Percentiles rank a stretch among this genome's conserved stretches.
phyloP scores from a whole-genome alignment of 2,888 invertebrate species.

The Gastracanthus pulcherrimus region DNA sequence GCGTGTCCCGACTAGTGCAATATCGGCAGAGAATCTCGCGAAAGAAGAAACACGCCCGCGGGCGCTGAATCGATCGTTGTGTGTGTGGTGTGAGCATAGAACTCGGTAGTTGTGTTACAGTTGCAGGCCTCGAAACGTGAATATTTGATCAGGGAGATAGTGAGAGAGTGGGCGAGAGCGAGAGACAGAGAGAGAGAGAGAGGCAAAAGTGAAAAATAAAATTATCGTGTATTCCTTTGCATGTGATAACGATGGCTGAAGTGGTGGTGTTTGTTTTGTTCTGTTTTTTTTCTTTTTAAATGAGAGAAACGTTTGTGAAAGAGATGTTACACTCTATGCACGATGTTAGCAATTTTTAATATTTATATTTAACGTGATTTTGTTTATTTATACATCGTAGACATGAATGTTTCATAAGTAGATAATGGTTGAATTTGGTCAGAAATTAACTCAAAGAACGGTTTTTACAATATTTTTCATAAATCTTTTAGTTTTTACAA shows the following conservation, averaged over 20 bases:
- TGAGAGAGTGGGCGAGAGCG: not conserved
- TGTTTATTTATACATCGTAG: no score
- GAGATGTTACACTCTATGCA: not conserved
- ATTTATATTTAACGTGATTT: no score
- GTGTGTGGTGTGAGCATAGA: not conserved
- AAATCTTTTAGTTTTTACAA: no score
- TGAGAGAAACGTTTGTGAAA: not conserved
- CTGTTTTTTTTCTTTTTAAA: not conserved
- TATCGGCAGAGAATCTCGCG: not conserved
- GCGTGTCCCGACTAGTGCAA: not conserved
- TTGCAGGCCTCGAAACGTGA: not conserved
- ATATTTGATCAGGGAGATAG: conserved; percentile 17
- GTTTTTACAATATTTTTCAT: no score
- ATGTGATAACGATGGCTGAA: not conserved
- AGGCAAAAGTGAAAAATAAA: not conserved
- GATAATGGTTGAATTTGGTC: no score
- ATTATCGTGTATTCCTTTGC: not conserved
- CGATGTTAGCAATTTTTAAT: no score
- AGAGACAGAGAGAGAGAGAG: not conserved
- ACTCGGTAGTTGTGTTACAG: not conserved
- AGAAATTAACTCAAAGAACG: no score
- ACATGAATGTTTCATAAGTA: no score
- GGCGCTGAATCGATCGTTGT: conserved; percentile 18
- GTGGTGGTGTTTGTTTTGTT: not conserved
- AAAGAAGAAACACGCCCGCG: not conserved